Base-by-base conservation (phyloP, 2,888 invertebrate genomes). In the Phortica magna region DNA sequence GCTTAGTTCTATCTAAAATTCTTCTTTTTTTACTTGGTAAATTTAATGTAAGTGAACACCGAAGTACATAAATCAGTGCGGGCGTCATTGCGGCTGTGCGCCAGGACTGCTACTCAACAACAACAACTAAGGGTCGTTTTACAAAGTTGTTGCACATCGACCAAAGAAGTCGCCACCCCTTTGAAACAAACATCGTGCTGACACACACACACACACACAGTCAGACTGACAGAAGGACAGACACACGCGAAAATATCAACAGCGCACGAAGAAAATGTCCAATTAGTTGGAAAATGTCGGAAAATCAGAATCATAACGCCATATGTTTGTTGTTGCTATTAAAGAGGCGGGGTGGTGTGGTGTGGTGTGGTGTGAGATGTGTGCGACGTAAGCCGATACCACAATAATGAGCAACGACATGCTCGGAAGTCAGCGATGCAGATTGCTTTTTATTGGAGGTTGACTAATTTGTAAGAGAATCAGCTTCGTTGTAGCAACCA, bases 271-370 rank as follows among this genome's bases (percentile, higher is more conserved):
- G 67, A 57, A 73, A 43, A 64, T 68, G 75, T 76, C 87, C 85
- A 86, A 86, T 86, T 86, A 86, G 84, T 80, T 78, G 79, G 78
- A 82, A 85, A 83, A 83, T 78, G 70, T 76, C n/a, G 42, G 61
- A 75, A 76, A 73, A 79, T 71, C 61, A 55, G 71, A 42, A 77
- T 79, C 82, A 78, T 78, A 73, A 39, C 70, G 77, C 75, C 87
- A 87, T 87, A 87, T 87, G 86, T 79, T 82, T 70, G 42, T 78
- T 79, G 31, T 17, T 70, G 22, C 31, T 53, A 70, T 48, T 70
- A 31, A 1, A n/a, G 41, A 14, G 9, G 14, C 48, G 48, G 10
- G 48, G 5, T 39, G 14, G n/a, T 68, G 42, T 68, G 41, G 68
- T 68, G 68, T 68, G n/a, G 7, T 43, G 14, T 43, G 42, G 17